Evolutionary conservation across 35 echinoderm and acorn worm genomes (phyloP).

Genomic region (Holothuria glaberrima): DNA sequence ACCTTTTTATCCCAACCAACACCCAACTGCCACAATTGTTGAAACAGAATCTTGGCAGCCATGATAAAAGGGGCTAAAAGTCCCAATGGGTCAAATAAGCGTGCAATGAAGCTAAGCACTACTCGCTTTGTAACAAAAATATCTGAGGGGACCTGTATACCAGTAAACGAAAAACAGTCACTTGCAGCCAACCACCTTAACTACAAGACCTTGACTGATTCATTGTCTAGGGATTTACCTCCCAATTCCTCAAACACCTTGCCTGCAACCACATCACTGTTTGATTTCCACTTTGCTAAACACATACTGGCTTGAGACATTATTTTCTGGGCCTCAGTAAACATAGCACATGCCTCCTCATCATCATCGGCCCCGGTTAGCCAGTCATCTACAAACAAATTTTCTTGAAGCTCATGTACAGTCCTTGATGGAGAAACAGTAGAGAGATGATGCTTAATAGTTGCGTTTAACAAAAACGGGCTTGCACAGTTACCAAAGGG

Average conservation of each 20-base stretch:
- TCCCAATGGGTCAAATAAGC: not conserved
- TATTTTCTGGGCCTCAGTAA: not conserved
- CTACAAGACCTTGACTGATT: not conserved
- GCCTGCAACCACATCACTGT: not conserved
- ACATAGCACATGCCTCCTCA: slow-evolving; percentile 17
- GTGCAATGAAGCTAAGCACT: slow-evolving; percentile 16
- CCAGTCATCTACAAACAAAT: slow-evolving; percentile 20
- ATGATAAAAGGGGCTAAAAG: too few relatives aligned
- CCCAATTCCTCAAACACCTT: slow-evolving; percentile 17
- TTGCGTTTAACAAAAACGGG: not conserved
- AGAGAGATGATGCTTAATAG: not conserved
- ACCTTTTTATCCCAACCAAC: slow-evolving; percentile 22
- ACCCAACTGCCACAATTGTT: not conserved
- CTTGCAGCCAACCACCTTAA: not conserved
- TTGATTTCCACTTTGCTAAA: slow-evolving; percentile 13
- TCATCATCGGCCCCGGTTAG: slow-evolving; percentile 36
- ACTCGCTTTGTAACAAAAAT: not conserved
- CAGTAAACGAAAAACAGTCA: not conserved
- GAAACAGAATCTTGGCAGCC: not conserved
- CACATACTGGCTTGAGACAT: slow-evolving; percentile 11
- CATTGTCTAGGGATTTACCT: not conserved
- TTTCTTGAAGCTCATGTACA: not conserved
- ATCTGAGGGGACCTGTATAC: not conserved
- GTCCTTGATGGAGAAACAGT: not conserved
- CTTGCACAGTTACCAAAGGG: slow-evolving; percentile 10